Conservation (phyloP, 2,888 invertebrate genomes). For the Cenopis cana region DNA sequence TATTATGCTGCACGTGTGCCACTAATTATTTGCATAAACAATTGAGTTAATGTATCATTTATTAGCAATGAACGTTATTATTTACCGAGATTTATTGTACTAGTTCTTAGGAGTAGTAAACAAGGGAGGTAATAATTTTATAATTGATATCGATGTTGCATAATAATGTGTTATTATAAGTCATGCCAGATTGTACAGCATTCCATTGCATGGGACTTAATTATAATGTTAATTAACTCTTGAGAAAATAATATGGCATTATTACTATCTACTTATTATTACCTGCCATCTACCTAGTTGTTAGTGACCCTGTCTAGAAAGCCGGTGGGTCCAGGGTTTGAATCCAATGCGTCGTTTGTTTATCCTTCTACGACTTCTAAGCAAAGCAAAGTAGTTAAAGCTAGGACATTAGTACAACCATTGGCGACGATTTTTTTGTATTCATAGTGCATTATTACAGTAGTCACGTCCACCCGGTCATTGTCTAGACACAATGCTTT, state of each 20-base stretch:
- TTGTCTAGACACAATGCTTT: constrained; percentile 68
- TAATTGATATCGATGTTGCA: constrained; percentile 25
- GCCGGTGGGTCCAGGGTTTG: too few species aligned
- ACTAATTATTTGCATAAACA: constrained; percentile 5
- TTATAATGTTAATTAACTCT: constrained; percentile 10
- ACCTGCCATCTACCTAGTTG: not conserved
- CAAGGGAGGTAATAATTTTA: constrained; percentile 31
- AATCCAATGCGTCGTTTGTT: too few species aligned
- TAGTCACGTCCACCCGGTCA: constrained; percentile 62
- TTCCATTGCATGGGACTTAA: constrained; percentile 8
- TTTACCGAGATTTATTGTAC: constrained; percentile 24
- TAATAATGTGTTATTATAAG: constrained; percentile 21
- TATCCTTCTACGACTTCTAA: not conserved
- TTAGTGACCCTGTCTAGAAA: too few species aligned
- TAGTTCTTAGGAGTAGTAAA: not conserved
- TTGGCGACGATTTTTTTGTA: constrained; percentile 39
- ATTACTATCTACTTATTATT: not conserved
- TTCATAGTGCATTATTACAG: constrained; percentile 41
- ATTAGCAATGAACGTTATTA: constrained; percentile 7
- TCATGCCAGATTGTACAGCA: constrained; percentile 19
- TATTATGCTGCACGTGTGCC: not conserved
- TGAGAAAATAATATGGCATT: not conserved
- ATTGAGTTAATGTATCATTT: not conserved
- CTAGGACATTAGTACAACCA: constrained; percentile 23
- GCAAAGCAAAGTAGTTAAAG: constrained; percentile 22